Percentiles rank a stretch among this genome's conserved stretches.
Conservation (phyloP, 2,113 vertebrate genomes). For the Pangasianodon hypophthalmus region DNA sequence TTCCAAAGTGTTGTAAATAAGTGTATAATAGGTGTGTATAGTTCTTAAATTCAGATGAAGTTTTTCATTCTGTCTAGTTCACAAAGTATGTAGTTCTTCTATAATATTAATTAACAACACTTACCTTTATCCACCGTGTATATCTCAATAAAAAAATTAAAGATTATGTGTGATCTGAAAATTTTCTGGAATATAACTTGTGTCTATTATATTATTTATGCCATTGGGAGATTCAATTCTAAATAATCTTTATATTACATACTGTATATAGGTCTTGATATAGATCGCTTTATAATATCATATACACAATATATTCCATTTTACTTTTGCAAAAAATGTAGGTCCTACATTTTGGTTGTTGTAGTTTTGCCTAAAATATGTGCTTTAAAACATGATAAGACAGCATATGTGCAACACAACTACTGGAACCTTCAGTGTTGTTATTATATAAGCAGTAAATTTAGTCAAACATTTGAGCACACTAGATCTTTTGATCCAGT, state of each 20-base stretch:
- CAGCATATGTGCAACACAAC: neutral
- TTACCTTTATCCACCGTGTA: neutral
- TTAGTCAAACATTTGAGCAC: constrained; percentile 81
- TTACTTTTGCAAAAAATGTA: constrained; percentile 15
- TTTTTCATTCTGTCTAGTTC: neutral
- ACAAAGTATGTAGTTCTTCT: neutral
- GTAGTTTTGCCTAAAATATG: constrained; percentile 25
- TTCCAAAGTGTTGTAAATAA: neutral
- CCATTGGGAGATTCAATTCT: neutral
- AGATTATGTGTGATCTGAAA: neutral
- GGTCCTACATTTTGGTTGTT: neutral
- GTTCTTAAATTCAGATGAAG: neutral
- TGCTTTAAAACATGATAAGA: constrained; percentile 40
- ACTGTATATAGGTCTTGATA: neutral
- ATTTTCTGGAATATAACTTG: neutral
- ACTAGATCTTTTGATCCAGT: constrained; percentile 77
- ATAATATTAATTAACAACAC: neutral
- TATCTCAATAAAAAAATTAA: neutral
- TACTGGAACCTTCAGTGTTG: neutral
- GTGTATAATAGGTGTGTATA: neutral
- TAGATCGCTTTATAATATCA: neutral
- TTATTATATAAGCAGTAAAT: neutral
- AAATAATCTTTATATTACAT: neutral
- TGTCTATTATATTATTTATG: neutral
- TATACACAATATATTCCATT: constrained; percentile 15